These are phyloP conservation scores for Meteorus cinctellus DNA, from an alignment of 2,888 invertebrate genomes.

Conservation along the genomic window DNA sequence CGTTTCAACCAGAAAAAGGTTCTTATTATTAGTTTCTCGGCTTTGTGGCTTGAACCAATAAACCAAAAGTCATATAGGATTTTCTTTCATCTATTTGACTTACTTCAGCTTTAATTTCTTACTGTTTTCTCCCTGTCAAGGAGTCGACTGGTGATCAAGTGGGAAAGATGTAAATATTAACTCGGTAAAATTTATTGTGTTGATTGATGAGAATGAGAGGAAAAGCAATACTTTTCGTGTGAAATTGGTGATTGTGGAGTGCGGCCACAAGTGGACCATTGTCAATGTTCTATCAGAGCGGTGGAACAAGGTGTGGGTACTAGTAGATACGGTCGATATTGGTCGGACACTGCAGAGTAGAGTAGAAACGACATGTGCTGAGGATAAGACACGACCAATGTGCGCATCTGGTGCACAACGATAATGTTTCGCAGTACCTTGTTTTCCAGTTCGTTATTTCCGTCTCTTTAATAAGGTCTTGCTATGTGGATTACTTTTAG, in stretches of 20 bases:
- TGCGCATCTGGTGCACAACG: conserved; percentile 42
- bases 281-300: conserved; percentile 26
- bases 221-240: conserved; percentile 10
- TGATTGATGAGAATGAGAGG: not conserved
- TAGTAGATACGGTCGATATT: conserved; percentile 44
- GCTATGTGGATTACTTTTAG: conserved; percentile 32
- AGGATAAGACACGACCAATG: conserved; percentile 43
- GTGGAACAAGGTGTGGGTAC: conserved; percentile 29
- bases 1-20: conserved; percentile 34
- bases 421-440: conserved; percentile 42
- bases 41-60: conserved; percentile 36
- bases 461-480: conserved; percentile 38
- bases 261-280: conserved; percentile 40
- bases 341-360: conserved; percentile 37
- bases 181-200: conserved; percentile 5
- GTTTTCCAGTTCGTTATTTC: conserved; percentile 45
- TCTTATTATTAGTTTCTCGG: conserved; percentile 48
- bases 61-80: conserved; percentile 24
- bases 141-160: not conserved
- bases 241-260: conserved; percentile 34
- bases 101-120: not conserved
- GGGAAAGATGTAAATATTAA: not conserved
- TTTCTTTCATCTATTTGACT: not conserved
- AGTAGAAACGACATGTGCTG: conserved; percentile 41
- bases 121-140: not conserved